phyloP scores from a whole-genome alignment of 2,797 vertebrate genomes.

The Dendrocincla fuliginosa region DNA sequence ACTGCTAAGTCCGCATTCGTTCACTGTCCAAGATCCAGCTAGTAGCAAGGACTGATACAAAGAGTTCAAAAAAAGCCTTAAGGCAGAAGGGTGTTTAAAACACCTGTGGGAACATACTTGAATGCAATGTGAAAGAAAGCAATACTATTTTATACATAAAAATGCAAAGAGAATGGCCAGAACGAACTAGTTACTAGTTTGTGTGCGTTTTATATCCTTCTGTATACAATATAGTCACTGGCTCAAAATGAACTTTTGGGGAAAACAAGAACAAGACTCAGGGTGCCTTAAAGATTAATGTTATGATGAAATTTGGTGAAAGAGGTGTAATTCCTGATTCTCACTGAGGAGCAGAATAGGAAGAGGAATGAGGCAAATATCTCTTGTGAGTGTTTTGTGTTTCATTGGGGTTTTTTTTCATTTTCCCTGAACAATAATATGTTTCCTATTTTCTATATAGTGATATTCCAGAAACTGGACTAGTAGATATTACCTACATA shows the following conservation, averaged over 20 bases:
- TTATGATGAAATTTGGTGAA: neutral
- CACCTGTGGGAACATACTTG: neutral
- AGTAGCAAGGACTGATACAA: neutral
- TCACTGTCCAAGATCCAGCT: neutral
- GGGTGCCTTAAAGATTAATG: neutral
- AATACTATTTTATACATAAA: neutral
- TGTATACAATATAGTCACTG: neutral
- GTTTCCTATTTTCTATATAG: neutral
- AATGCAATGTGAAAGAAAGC: neutral
- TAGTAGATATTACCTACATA: neutral
- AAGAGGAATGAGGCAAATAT: neutral
- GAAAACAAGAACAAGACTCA: neutral
- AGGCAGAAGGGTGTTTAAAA: neutral
- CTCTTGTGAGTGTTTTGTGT: neutral
- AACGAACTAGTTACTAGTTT: neutral
- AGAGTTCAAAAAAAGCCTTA: neutral
- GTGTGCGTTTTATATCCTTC: rapidly evolving
- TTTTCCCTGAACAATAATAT: neutral
- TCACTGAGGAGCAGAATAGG: neutral
- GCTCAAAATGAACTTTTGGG: neutral
- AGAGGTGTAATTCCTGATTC: neutral
- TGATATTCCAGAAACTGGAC: neutral
- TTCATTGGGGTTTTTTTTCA: neutral
- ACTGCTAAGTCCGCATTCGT: neutral
- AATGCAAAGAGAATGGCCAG: neutral